A percentile compares a stretch with the other conserved stretches of the same genome.
Conservation (phyloP, 2,113 vertebrate genomes). For the Panthera tigris region DNA sequence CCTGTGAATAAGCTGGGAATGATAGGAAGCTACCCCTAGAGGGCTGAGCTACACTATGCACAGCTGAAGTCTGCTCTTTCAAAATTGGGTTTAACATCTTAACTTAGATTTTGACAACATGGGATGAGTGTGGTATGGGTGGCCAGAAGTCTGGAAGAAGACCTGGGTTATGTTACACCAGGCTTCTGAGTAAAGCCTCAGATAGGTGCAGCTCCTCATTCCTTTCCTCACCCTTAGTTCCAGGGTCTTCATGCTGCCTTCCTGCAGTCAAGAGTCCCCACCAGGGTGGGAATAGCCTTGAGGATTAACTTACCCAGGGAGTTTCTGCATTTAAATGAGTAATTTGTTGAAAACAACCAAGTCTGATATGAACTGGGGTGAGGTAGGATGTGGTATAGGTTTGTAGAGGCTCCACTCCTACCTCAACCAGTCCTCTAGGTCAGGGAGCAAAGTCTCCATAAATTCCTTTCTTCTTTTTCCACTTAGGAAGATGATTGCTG, state of each 20-base stretch:
- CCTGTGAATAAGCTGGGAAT: background rate
- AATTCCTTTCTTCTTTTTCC: background rate
- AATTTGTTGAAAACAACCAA: background rate
- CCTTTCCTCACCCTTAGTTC: background rate
- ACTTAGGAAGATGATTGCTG: background rate
- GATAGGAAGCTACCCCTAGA: background rate
- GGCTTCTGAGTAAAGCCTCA: background rate
- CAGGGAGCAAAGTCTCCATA: background rate
- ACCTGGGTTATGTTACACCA: background rate
- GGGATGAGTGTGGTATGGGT: rapidly evolving
- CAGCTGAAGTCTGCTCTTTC: background rate
- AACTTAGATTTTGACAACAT: background rate
- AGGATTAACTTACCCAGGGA: background rate
- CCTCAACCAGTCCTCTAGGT: background rate
- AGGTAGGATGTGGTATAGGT: background rate
- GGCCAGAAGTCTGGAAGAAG: background rate
- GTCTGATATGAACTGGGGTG: background rate
- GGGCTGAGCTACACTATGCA: background rate
- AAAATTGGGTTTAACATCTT: background rate
- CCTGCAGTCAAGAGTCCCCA: background rate
- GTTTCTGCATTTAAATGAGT: background rate
- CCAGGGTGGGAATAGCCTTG: background rate
- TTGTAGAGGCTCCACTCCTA: background rate
- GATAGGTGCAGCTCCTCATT: background rate
- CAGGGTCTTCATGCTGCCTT: background rate